Evolutionary conservation across 2,113 vertebrate genomes (phyloP).

Genomic region (Rhinolophus ferrumequinum): DNA sequence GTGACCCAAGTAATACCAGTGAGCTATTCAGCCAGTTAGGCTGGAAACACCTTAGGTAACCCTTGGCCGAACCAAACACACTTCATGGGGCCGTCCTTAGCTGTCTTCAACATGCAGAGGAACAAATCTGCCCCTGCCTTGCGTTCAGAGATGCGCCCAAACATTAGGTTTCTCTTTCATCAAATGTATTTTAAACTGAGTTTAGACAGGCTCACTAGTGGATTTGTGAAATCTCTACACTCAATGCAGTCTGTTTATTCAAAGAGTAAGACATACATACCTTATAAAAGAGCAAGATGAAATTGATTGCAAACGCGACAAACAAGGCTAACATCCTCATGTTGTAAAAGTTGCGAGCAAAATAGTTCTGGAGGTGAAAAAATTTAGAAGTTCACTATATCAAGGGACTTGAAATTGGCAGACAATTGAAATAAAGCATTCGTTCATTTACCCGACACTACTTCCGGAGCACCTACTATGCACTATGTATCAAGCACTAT

Average conservation of each 20-base stretch:
- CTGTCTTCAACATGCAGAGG: fast-evolving
- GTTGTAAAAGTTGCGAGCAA: slow-evolving; percentile 99
- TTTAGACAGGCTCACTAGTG: neutral
- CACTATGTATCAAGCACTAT: fast-evolving
- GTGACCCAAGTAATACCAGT: neutral
- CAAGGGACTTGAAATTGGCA: neutral
- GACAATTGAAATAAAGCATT: neutral
- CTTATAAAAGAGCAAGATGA: slow-evolving; percentile 99
- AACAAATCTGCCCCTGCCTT: neutral
- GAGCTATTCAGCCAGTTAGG: neutral
- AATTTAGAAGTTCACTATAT: slow-evolving; percentile 23
- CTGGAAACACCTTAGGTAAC: neutral
- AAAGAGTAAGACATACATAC: slow-evolving; percentile 77
- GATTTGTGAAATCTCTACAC: neutral
- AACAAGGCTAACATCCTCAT: slow-evolving; percentile 99
- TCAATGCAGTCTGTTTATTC: neutral
- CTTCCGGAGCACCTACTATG: fast-evolving
- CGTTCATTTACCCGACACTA: neutral
- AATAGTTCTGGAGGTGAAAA: slow-evolving; percentile 92
- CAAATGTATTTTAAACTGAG: neutral
- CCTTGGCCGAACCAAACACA: neutral
- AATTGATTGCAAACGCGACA: slow-evolving; percentile 98
- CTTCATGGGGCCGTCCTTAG: neutral
- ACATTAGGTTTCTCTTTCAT: neutral
- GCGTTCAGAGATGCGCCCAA: too few relatives aligned